Evolutionary conservation across 2,113 vertebrate species (phyloP), one percentile per base, ranked within the genome.

Genomic region (Muntiacus muntjak): DNA sequence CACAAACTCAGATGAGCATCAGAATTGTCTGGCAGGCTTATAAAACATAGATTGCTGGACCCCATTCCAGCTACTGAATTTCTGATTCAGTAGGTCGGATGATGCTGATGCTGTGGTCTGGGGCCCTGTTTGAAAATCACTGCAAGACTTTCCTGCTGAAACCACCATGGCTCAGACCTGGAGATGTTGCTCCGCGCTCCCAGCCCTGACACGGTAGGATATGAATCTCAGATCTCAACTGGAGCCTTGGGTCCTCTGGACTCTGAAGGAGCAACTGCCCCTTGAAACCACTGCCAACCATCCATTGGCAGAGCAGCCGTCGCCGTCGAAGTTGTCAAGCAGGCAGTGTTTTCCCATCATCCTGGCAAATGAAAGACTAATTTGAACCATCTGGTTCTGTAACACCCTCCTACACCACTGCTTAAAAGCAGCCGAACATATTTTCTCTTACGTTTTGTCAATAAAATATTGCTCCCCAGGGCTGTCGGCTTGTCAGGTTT

Each of bases 361-460:
- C 92, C 71, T 71, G 98, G 98, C 93, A 92, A 98, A 91, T 55
- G 94, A 96, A 97, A 97, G 97, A 95, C 98, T 96, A 97, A 97
- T 93, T 92, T 81, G 84, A 92, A 89, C 98, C 97, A 96, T 97
- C 95, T 98, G 97, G 94, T 94, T 92, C 97, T 96, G 71, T 79
- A 94, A 97, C 95, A 96, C 96, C 97, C 96, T 97, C 96, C 98
- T 94, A 96, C 96, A 96, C 87, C 91, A 89, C 95, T 87, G 96
- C 93, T 93, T 92, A 92, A 94, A 97, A 97, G 96, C 94, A 93
- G 87, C 40, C 2, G 14, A 97, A 87, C 54, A 7, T 89, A 64
- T 90, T 98, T 98, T 97, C 76, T 93, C 55, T 92, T 90, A 90
- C 67, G 47, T 93, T 83, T 93, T 94, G 84, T 97, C 94, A 96